A percentile compares a stretch with the other conserved stretches of the same genome.
Conservation (phyloP, 2,888 invertebrate genomes). For the Ectemnius continuus region DNA sequence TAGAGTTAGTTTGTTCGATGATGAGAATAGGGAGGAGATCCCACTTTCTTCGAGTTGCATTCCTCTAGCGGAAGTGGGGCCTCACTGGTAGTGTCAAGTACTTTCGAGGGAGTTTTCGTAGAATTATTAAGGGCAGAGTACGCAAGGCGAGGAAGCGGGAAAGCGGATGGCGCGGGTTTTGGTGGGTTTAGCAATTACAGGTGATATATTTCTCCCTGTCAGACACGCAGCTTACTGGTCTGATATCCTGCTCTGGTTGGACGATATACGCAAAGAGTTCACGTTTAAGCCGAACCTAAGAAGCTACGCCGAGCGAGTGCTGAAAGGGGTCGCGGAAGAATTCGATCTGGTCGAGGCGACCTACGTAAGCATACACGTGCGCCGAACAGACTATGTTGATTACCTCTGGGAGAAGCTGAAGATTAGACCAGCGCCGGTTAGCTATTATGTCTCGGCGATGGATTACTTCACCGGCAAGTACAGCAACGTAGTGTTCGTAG, state of each 20-base stretch:
- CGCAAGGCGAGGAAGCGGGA: neutral
- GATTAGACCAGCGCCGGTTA: slow-evolving; percentile 73
- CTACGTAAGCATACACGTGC: slow-evolving; percentile 80
- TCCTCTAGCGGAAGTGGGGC: no score
- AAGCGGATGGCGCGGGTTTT: neutral
- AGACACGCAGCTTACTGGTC: slow-evolving; percentile 80
- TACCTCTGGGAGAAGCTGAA: slow-evolving; percentile 80
- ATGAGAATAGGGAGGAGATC: no score
- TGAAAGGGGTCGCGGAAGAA: slow-evolving; percentile 71
- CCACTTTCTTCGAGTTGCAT: no score
- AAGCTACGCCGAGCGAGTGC: slow-evolving; percentile 78
- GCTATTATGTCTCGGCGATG: slow-evolving; percentile 76
- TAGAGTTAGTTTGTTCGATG: no score
- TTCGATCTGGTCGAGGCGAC: slow-evolving; percentile 70
- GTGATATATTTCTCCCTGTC: slow-evolving; percentile 2
- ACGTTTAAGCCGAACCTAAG: slow-evolving; percentile 79
- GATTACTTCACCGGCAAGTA: slow-evolving; percentile 75
- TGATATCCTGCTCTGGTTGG: slow-evolving; percentile 80
- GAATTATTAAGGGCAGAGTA: neutral
- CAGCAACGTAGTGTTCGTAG: slow-evolving; percentile 73
- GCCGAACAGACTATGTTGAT: slow-evolving; percentile 81
- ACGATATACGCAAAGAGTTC: slow-evolving; percentile 81
- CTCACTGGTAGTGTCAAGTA: no score
- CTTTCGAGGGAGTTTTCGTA: no score
- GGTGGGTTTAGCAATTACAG: neutral